Evolutionary conservation across 2,113 vertebrate genomes (phyloP).

Genomic region (Puntigrus tetrazona): DNA sequence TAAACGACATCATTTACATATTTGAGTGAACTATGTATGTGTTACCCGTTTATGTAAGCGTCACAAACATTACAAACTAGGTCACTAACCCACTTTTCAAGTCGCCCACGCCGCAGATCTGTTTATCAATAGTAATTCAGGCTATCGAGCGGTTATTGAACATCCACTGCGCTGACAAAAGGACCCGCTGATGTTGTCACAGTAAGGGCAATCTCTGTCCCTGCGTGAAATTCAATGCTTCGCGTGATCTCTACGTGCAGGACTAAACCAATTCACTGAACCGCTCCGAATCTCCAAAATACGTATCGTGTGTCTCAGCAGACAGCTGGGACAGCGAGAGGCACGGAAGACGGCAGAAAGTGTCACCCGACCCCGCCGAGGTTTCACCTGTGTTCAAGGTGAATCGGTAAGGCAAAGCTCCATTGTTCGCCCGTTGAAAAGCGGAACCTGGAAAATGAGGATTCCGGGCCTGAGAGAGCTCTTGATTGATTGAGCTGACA

Average conservation of each 20-base stretch:
- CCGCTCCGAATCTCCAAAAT: conserved; percentile 20
- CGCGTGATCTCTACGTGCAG: neutral
- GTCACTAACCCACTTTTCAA: conserved; percentile 7
- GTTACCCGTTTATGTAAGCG: too few species aligned
- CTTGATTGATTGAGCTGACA: conserved; percentile 3
- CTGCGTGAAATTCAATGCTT: conserved; percentile 8
- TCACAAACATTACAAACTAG: neutral
- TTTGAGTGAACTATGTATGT: too few species aligned
- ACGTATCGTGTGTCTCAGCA: conserved; percentile 15
- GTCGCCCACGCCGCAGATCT: neutral
- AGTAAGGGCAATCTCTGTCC: conserved; percentile 23
- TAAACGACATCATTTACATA: neutral
- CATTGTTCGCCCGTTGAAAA: conserved; percentile 25
- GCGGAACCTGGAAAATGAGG: conserved; percentile 5
- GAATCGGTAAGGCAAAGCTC: neutral
- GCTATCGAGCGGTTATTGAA: conserved; percentile 35
- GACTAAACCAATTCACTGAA: conserved; percentile 14
- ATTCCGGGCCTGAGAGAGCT: neutral
- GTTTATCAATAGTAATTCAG: conserved; percentile 48
- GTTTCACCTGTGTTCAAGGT: conserved; percentile 35
- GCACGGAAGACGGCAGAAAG: conserved; percentile 26
- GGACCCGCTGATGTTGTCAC: conserved; percentile 11
- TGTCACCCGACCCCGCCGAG: conserved; percentile 29
- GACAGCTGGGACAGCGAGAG: conserved; percentile 38
- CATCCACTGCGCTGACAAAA: conserved; percentile 2